These are phyloP conservation scores for Diglossa cyanea DNA, from an alignment of 2,797 vertebrate genomes.

Conservation along the genomic window DNA sequence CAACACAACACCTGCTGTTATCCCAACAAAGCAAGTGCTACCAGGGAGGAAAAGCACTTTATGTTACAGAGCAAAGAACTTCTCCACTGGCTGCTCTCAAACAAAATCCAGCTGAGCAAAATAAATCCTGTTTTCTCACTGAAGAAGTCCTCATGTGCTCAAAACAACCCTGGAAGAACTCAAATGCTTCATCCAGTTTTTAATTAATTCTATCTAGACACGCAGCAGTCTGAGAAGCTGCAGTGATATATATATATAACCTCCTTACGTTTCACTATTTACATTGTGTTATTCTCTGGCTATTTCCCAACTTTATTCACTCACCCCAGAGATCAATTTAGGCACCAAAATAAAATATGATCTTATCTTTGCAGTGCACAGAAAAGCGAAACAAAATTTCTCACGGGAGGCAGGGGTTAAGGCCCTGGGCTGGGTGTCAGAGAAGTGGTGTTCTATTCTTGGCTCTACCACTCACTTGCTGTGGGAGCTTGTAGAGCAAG, in stretches of 20 bases:
- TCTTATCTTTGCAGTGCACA: constrained; percentile 33
- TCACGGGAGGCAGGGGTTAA: constrained; percentile 65
- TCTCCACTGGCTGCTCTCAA: background rate
- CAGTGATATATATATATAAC: background rate
- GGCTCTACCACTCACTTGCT: constrained; percentile 61
- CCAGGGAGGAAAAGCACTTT: background rate
- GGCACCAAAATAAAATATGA: constrained; percentile 60
- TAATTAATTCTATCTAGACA: constrained; percentile 24
- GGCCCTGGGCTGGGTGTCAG: constrained; percentile 50
- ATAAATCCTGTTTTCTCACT: background rate
- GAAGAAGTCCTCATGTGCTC: background rate
- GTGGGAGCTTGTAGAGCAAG: constrained; percentile 63
- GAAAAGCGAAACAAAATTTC: constrained; percentile 36
- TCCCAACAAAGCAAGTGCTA: background rate
- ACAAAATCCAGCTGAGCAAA: background rate
- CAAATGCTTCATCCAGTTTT: background rate
- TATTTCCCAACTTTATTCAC: constrained; percentile 31
- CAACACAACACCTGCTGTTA: background rate
- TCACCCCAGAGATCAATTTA: constrained; percentile 55
- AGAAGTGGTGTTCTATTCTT: constrained; percentile 67
- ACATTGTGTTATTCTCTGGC: constrained; percentile 41
- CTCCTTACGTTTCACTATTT: constrained; percentile 33
- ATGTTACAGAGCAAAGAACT: background rate
- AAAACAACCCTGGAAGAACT: background rate
- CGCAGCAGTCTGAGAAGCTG: background rate